Percentiles rank a stretch among this genome's conserved stretches.
These are phyloP conservation scores for Drosophila neocordata DNA, from an alignment of 1,140 invertebrate species.

Conservation along the genomic window DNA sequence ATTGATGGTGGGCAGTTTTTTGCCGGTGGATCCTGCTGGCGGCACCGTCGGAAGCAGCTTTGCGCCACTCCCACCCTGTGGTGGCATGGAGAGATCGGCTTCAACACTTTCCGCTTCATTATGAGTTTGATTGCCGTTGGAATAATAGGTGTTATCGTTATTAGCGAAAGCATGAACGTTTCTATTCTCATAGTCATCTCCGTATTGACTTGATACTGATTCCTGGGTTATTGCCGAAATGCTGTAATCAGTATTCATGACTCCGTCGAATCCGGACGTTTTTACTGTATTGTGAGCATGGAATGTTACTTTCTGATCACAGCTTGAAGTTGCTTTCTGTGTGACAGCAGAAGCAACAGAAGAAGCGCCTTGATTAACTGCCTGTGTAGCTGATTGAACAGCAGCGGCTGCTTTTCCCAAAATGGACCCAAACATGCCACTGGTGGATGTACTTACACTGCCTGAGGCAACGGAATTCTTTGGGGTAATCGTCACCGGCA, in stretches of 20 bases:
- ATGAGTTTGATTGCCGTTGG: slow-evolving; percentile 51
- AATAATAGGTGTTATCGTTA: slow-evolving; percentile 52
- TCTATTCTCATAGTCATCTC: slow-evolving; percentile 66
- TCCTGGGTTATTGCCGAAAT: slow-evolving; percentile 29
- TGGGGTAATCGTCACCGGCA: slow-evolving; percentile 22
- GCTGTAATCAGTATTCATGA: slow-evolving; percentile 39
- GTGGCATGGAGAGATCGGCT: slow-evolving; percentile 5
- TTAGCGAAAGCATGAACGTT: slow-evolving; percentile 44
- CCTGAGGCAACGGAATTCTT: slow-evolving; percentile 22
- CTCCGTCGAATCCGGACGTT: slow-evolving; percentile 15
- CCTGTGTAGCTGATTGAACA: slow-evolving; percentile 83
- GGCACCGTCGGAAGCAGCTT: slow-evolving; percentile 65
- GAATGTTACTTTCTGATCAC: background rate
- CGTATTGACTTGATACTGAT: slow-evolving; percentile 32
- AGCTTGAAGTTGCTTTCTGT: slow-evolving; percentile 77
- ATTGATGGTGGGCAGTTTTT: slow-evolving; percentile 82
- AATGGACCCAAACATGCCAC: slow-evolving; percentile 71
- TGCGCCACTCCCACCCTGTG: slow-evolving; percentile 20
- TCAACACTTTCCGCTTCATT: background rate
- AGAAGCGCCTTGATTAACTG: slow-evolving; percentile 79
- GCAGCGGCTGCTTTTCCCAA: slow-evolving; percentile 78
- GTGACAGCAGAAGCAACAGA: slow-evolving; percentile 82
- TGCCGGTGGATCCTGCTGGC: slow-evolving; percentile 64
- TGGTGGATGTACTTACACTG: slow-evolving; percentile 13
- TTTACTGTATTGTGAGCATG: background rate